Evolutionary conservation across 2,113 vertebrate species (phyloP), one percentile per base, ranked within the genome.

Genomic region (Thinocorus orbignyianus): DNA sequence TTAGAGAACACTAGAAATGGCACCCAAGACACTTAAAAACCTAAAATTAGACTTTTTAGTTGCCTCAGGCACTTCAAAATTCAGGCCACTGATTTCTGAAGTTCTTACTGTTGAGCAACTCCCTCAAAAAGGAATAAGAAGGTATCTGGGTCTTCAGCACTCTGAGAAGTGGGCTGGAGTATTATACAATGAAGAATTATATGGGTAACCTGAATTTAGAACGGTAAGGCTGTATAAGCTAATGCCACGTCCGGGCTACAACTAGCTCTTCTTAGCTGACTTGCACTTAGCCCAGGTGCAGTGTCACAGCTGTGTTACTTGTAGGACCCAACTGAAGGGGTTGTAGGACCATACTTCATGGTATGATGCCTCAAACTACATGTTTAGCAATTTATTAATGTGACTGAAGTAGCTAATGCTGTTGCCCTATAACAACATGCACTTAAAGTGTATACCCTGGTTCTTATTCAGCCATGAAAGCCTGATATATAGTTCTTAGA

Each of bases 31-130:
- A 55, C 23, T 96, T 90, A 74, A 95, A 87, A 66, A 1, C 13
- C 90, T 92, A 84, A 95, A 96, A 86, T 84, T 93, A 96, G 92
- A 39, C 15, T 74, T 90, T 90, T 77, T 91, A 76, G 65, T 79
- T 94, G 64, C 92, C 60, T 79, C 72, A 84, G 73, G 57, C 77
- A 72, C 64, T 84, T 95, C 86, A 92, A 95, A 94, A 96, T 74
- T 73, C 51, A 92, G 93, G 86, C 33, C 86, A 87, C 52, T 84
- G 90, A 62, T 86, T 96, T 97, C 81, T 91, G 88, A 96, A 94
- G 42, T 78, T 39, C n/a, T 92, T 68, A 61, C 82, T 76, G 74
- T 82, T 80, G 19, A 95, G 14, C 81, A 95, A 10, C 78, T 93
- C 70, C 37, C 25, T 81, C 11, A 1, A 57, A 94, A 73, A 51